phyloP scores from a whole-genome alignment of 1,140 invertebrate genomes.

The Sinonovacula constricta region DNA sequence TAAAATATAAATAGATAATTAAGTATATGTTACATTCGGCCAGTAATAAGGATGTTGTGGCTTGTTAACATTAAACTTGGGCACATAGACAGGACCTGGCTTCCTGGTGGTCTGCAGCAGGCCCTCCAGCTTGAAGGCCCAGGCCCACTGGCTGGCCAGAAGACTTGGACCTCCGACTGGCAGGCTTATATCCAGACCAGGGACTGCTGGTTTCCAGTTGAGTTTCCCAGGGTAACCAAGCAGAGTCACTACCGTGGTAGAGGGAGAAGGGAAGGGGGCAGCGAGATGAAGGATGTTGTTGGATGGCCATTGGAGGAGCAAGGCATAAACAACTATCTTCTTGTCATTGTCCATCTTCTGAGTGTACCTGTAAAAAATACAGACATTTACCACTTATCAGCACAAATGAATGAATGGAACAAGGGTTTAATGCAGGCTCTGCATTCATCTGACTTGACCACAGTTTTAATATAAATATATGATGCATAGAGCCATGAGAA shows the following conservation, averaged over 20 bases:
- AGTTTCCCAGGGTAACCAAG: conserved; percentile 61
- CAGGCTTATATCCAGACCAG: conserved; percentile 55
- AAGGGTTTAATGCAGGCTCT: not conserved
- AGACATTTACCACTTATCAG: not conserved
- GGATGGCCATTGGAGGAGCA: conserved; percentile 64
- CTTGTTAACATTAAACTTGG: conserved; percentile 41
- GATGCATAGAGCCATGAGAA: too few relatives aligned
- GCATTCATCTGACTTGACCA: not conserved
- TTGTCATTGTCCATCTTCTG: conserved; percentile 41
- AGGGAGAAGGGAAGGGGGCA: conserved; percentile 52
- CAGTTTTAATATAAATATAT: too few relatives aligned
- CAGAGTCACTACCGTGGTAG: conserved; percentile 59
- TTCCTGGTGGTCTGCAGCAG: conserved; percentile 31
- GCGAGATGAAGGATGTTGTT: conserved; percentile 57
- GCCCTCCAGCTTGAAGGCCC: conserved; percentile 65
- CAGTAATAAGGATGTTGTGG: conserved; percentile 42
- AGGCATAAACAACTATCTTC: conserved; percentile 55
- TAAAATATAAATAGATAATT: too few relatives aligned
- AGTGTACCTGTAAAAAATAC: conserved; percentile 65
- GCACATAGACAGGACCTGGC: conserved; percentile 9
- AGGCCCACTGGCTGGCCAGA: conserved; percentile 68
- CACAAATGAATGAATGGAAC: not conserved
- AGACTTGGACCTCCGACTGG: conserved; percentile 53
- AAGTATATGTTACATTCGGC: conserved; percentile 25
- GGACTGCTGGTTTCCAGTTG: conserved; percentile 43